A percentile compares a stretch with the other conserved stretches of the same genome.
Conservation (phyloP, 2,888 invertebrate genomes). For the Alloplasta piceator region DNA sequence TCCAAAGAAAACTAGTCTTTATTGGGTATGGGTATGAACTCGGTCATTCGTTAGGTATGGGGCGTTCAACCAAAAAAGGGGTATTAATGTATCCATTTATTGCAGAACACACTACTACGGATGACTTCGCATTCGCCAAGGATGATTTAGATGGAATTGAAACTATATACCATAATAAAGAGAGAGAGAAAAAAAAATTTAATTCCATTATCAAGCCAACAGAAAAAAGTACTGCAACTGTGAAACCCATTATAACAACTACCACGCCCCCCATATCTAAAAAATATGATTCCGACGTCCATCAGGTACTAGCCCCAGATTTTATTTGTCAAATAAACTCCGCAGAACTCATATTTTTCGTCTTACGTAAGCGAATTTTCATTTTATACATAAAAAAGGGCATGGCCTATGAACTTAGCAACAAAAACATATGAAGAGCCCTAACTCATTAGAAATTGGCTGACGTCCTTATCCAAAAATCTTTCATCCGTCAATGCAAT, state of each 20-base stretch:
- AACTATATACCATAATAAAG: not conserved
- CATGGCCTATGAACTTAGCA: conserved; percentile 14
- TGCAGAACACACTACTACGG: not conserved
- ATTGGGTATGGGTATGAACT: not conserved
- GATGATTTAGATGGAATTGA: not conserved
- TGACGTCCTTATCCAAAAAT: not conserved
- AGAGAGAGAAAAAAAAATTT: too few species aligned
- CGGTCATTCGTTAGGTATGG: conserved; percentile 10
- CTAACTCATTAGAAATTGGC: not conserved
- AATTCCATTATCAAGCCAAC: not conserved
- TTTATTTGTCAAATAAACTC: not conserved
- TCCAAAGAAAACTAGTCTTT: not conserved
- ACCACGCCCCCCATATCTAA: not conserved
- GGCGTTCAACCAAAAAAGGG: not conserved
- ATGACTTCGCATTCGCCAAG: not conserved
- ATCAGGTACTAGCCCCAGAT: not conserved
- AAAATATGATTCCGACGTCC: not conserved
- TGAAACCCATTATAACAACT: not conserved
- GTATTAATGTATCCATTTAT: conserved; percentile 6
- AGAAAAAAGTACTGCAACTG: not conserved
- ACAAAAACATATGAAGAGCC: conserved; percentile 6
- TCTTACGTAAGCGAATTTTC: conserved; percentile 9
- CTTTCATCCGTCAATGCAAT: not conserved
- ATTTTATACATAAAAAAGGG: conserved; percentile 10
- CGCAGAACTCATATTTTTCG: not conserved